Conservation (phyloP, 2,888 invertebrate species). For the Sarcophaga variegata region DNA sequence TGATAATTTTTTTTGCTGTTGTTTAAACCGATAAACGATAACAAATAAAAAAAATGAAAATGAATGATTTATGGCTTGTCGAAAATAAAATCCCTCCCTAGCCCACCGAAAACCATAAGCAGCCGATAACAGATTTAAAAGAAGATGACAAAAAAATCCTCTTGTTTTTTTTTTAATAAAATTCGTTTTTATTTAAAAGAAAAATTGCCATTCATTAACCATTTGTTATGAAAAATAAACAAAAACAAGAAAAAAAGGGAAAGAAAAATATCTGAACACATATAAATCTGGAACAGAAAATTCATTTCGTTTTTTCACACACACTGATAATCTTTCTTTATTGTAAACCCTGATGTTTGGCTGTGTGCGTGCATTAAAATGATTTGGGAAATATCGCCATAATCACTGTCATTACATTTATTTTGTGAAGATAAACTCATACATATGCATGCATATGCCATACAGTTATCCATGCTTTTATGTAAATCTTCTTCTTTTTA, state of each 20-base stretch:
- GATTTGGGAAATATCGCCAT: background rate
- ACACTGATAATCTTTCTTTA: background rate
- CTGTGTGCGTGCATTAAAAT: background rate
- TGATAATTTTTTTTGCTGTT: background rate
- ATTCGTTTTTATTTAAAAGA: background rate
- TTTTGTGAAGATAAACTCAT: constrained; percentile 15
- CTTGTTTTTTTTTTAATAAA: background rate
- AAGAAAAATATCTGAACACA: too few relatives aligned
- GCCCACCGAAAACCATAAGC: background rate
- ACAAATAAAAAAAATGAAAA: background rate
- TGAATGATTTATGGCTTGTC: constrained; percentile 10
- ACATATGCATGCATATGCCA: background rate
- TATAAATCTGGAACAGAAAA: too few relatives aligned
- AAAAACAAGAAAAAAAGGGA: background rate
- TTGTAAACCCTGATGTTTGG: background rate
- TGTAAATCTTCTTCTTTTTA: background rate
- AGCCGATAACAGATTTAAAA: background rate
- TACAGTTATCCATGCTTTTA: too few relatives aligned
- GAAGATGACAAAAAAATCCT: background rate
- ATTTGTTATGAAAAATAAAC: background rate
- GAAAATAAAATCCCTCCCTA: background rate
- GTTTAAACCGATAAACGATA: background rate
- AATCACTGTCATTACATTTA: constrained; percentile 47
- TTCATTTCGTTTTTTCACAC: background rate
- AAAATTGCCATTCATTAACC: constrained; percentile 18